A percentile compares a stretch with the other conserved stretches of the same genome.
Evolutionary conservation across 2,113 vertebrate species (phyloP).

Genomic region (Hirundichthys speculiger): DNA sequence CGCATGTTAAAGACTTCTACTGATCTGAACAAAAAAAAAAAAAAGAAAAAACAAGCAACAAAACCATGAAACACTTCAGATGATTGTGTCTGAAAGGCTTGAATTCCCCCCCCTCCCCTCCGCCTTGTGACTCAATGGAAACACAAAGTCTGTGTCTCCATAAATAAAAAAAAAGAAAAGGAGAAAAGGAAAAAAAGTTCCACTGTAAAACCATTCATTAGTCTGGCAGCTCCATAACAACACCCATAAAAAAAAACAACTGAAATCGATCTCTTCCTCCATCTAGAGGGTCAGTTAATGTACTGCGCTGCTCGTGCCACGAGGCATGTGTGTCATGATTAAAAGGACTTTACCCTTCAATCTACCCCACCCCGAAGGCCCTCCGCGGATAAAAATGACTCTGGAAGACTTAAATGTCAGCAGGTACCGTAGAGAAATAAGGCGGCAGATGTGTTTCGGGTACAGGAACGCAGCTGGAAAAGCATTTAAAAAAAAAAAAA

Average conservation of each 20-base stretch:
- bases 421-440: neutral
- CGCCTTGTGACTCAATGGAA: too few species aligned
- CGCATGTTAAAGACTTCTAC: neutral
- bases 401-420: neutral
- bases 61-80: neutral
- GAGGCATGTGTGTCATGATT: neutral
- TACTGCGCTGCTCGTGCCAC: slow-evolving; percentile 6
- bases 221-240: neutral
- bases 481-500: too few species aligned
- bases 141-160: too few species aligned
- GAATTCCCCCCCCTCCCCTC: neutral
- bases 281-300: slow-evolving; percentile 39
- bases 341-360: slow-evolving; percentile 56
- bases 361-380: slow-evolving; percentile 26
- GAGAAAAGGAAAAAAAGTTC: neutral
- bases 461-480: too few species aligned
- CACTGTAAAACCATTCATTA: neutral
- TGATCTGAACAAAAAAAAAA: too few species aligned
- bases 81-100: neutral
- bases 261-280: slow-evolving; percentile 43
- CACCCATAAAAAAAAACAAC: neutral
- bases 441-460: neutral
- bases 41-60: neutral
- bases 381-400: neutral
- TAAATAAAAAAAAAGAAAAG: too few species aligned